Percentiles rank a stretch among this genome's conserved stretches.
These are phyloP conservation scores for Hirundichthys speculiger DNA, from an alignment of 2,113 vertebrate genomes.

Conservation along the genomic window DNA sequence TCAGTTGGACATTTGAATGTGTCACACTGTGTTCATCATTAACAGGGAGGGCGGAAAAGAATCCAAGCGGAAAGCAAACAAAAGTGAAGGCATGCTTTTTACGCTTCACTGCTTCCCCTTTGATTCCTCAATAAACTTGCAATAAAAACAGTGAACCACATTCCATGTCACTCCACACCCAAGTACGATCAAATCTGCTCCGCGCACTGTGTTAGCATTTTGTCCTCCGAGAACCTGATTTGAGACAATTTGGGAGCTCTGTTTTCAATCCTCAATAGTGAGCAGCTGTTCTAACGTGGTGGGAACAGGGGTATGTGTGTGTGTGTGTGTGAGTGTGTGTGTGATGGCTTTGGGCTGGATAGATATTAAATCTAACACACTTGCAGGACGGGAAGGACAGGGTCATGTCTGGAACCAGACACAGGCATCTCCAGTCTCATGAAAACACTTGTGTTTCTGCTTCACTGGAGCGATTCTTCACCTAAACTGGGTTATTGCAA, in stretches of 20 bases:
- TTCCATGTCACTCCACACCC: constrained; percentile 48
- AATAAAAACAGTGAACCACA: constrained; percentile 58
- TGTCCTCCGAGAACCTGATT: constrained; percentile 33
- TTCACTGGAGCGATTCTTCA: constrained; percentile 65
- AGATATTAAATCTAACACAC: constrained; percentile 68
- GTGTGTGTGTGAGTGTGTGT: not conserved
- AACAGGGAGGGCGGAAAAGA: constrained; percentile 41
- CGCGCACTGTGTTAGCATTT: constrained; percentile 33
- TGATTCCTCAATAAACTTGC: constrained; percentile 57
- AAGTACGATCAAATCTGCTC: constrained; percentile 36
- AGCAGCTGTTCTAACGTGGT: constrained; percentile 58
- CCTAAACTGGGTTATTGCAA: constrained; percentile 50
- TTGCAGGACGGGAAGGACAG: constrained; percentile 30
- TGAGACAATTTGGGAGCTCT: constrained; percentile 48
- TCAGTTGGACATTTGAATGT: constrained; percentile 48
- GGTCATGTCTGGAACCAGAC: constrained; percentile 51
- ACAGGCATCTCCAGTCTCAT: constrained; percentile 38
- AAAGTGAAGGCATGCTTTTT: constrained; percentile 49
- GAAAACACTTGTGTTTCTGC: constrained; percentile 56
- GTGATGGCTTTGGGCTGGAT: constrained; percentile 37
- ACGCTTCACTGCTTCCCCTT: constrained; percentile 36
- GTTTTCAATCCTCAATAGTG: constrained; percentile 54
- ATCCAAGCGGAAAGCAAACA: constrained; percentile 58
- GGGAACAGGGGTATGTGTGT: constrained; percentile 30
- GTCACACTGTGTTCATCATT: constrained; percentile 58